A percentile compares a stretch with the other conserved stretches of the same genome.
phyloP scores from a whole-genome alignment of 1,140 invertebrate genomes.

The Drosophila tsacasi region DNA sequence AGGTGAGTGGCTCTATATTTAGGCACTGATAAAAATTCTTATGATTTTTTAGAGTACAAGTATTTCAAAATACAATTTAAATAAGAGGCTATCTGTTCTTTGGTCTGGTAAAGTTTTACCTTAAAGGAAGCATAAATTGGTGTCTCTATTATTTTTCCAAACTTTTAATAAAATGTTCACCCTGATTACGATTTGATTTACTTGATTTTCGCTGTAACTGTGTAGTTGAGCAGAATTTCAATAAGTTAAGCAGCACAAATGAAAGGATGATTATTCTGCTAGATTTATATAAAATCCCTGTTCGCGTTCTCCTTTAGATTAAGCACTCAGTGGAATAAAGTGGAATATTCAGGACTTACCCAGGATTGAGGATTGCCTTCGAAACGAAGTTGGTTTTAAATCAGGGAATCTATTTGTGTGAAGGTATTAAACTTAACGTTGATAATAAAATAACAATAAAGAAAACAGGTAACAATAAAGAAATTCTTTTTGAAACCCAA shows the following conservation, averaged over 20 bases:
- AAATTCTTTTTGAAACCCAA: neutral
- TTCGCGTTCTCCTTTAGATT: neutral
- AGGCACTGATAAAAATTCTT: neutral
- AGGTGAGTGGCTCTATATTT: constrained; percentile 86
- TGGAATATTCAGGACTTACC: constrained; percentile 13
- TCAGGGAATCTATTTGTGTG: neutral
- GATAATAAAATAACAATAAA: neutral
- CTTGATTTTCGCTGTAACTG: neutral
- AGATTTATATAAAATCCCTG: constrained; percentile 10
- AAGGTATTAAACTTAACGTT: neutral
- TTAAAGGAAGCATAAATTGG: neutral
- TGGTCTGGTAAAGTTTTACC: neutral
- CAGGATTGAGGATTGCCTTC: neutral
- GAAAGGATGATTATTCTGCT: constrained; percentile 26
- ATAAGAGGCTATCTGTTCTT: neutral
- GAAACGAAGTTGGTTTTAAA: neutral
- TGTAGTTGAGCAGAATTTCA: neutral
- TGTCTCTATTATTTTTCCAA: neutral
- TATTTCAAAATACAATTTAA: neutral
- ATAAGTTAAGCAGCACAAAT: constrained; percentile 12
- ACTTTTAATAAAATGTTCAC: neutral
- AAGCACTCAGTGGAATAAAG: constrained; percentile 24
- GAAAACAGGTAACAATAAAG: neutral
- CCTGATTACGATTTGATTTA: neutral
- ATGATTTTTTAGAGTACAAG: neutral